These are phyloP conservation scores for Cataglyphis albicans DNA, from an alignment of 2,888 invertebrate genomes.

Conservation along the genomic window DNA sequence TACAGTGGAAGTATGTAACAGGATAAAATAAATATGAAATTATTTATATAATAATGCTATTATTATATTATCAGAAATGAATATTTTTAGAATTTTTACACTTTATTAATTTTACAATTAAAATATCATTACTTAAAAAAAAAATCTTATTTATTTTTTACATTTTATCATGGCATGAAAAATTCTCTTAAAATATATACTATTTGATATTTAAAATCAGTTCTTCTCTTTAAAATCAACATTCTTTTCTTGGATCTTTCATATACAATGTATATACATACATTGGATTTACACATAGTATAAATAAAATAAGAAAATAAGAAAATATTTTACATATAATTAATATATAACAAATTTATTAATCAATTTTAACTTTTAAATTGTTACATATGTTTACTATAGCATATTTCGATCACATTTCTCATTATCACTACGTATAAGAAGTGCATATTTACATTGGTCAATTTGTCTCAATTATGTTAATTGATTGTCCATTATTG, in stretches of 20 bases:
- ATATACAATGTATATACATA: background rate
- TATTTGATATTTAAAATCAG: background rate
- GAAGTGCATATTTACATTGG: constrained; percentile 81
- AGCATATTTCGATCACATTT: constrained; percentile 84
- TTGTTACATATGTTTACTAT: constrained; percentile 81
- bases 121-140: background rate
- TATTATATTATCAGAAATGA: background rate
- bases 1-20: constrained; percentile 17
- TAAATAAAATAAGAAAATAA: constrained; percentile 1
- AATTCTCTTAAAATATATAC: background rate
- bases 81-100: constrained; percentile 23
- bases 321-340: constrained; percentile 50
- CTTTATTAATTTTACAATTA: background rate
- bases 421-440: constrained; percentile 77
- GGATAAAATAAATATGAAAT: background rate
- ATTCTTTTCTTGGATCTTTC: too few species aligned
- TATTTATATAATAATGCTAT: constrained; percentile 7
- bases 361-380: constrained; percentile 62
- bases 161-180: background rate
- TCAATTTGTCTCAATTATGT: constrained; percentile 73
- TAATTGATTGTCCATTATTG: constrained; percentile 57
- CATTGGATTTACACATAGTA: constrained; percentile 37
- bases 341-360: constrained; percentile 71
- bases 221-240: too few species aligned
- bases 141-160: background rate